phyloP scores from a whole-genome alignment of 2,113 vertebrate species.

The Lathamus discolor region DNA sequence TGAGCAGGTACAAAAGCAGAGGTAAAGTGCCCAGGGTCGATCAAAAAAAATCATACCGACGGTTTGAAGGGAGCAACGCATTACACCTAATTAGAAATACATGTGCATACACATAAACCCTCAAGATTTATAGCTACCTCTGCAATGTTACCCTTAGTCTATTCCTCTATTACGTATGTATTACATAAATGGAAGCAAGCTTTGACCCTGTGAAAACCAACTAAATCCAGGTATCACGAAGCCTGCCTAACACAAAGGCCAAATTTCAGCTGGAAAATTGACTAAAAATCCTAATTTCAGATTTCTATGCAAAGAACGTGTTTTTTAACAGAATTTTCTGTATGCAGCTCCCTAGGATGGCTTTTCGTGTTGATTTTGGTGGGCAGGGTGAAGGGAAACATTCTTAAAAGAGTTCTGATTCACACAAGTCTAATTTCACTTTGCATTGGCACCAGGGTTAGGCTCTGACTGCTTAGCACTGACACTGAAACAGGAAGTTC shows the following conservation, averaged over 20 bases:
- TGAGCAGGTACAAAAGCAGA: background rate
- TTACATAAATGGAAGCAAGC: background rate
- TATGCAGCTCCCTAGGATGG: background rate
- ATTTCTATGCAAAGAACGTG: background rate
- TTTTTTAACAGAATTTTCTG: background rate
- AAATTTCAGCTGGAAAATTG: background rate
- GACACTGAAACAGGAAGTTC: background rate
- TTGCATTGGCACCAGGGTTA: background rate
- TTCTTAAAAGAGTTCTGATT: background rate
- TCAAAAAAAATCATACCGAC: background rate
- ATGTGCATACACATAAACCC: background rate
- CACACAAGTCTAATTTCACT: background rate
- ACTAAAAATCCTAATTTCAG: background rate
- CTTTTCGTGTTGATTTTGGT: background rate
- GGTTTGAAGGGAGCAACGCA: background rate
- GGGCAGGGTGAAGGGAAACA: background rate
- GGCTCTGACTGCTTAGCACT: background rate
- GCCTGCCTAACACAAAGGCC: background rate
- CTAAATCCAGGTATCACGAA: background rate
- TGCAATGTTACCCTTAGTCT: background rate
- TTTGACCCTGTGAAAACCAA: background rate
- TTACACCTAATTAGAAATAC: background rate
- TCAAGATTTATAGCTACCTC: background rate
- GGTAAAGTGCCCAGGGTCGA: background rate
- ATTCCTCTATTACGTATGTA: background rate